A percentile compares a stretch with the other conserved stretches of the same genome.
Evolutionary conservation across 2,113 vertebrate genomes (phyloP).

Genomic region (Theropithecus gelada): DNA sequence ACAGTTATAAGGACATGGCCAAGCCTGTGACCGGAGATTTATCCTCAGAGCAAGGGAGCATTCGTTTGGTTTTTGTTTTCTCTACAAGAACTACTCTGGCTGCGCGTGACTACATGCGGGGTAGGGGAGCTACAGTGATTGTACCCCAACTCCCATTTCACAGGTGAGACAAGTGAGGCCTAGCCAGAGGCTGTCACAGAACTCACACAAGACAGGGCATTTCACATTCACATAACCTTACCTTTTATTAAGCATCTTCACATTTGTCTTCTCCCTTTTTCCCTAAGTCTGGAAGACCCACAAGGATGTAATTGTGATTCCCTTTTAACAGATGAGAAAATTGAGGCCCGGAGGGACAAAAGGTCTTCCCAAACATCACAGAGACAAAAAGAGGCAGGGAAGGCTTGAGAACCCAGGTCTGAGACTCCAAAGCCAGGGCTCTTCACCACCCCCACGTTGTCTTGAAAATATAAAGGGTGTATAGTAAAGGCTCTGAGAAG

Average conservation of each 20-base stretch:
- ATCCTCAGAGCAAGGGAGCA: fast-evolving
- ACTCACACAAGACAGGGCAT: fast-evolving
- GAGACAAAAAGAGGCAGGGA: neutral
- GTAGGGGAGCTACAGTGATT: neutral
- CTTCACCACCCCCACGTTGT: neutral
- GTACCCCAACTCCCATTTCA: neutral
- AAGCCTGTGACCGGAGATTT: neutral
- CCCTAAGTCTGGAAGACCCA: neutral
- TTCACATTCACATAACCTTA: fast-evolving
- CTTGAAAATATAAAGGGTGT: neutral
- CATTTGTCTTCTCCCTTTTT: neutral
- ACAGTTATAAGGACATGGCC: too few relatives aligned
- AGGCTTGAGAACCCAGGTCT: neutral
- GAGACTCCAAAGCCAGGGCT: neutral
- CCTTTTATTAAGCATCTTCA: neutral
- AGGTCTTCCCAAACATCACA: neutral
- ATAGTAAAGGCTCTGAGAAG: neutral
- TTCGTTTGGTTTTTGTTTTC: neutral
- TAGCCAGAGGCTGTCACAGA: neutral
- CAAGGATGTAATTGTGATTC: neutral
- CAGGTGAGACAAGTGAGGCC: neutral
- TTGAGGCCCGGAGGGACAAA: neutral
- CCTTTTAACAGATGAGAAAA: neutral
- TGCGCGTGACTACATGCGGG: neutral
- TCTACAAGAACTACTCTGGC: neutral